Base-by-base conservation (phyloP, 2,888 invertebrate genomes). In the Lasioglossum calceatum region DNA sequence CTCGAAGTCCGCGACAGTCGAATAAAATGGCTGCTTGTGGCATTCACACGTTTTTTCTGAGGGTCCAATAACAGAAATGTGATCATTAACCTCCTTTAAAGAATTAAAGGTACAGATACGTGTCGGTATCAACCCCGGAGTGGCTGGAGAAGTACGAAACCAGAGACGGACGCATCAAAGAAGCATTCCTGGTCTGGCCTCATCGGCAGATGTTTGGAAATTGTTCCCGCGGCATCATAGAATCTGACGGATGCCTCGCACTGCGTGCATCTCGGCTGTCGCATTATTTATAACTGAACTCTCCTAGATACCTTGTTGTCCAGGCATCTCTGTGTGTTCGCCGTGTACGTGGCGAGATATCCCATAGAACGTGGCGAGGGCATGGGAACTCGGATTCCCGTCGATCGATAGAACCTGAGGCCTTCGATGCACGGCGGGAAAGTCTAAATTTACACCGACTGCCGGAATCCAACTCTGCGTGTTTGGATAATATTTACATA, bases 401-500 rank as follows among this genome's bases (percentile, higher is more conserved):
- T 44, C 72, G 80, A 85, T 82, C 85, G 82, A 85, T 85, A 82
- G 61, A 73, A 77, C 72, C 72, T 36, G 76, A 78, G 76, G 82
- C 79, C 67, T 76, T 73, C 84, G 71, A 71, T n/a, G 80, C 58
- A 58, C 39, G 27, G 44, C 67, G 82, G 54, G n/a, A 61, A 64
- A 79, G 81, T 86, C 84, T 87, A 87, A 86, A 87, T 85, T 85
- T 85, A 86, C 61, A 86, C 82, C 82, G 73, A 77, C 72, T 72
- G 78, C 77, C 75, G 80, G 83, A 77, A 72, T 83, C 77, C 83
- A 75, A 78, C 79, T 73, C 70, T 77, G 73, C 79, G 79, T 86
- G 87, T 87, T 87, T 87, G 86, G 86, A 87, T 87, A 83, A 86
- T 83, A 87, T 87, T 87, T 87, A 84, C 87, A 87, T 76, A 58